These are phyloP conservation scores for Nymphalis io DNA, from an alignment of 1,140 invertebrate genomes.

Conservation along the genomic window DNA sequence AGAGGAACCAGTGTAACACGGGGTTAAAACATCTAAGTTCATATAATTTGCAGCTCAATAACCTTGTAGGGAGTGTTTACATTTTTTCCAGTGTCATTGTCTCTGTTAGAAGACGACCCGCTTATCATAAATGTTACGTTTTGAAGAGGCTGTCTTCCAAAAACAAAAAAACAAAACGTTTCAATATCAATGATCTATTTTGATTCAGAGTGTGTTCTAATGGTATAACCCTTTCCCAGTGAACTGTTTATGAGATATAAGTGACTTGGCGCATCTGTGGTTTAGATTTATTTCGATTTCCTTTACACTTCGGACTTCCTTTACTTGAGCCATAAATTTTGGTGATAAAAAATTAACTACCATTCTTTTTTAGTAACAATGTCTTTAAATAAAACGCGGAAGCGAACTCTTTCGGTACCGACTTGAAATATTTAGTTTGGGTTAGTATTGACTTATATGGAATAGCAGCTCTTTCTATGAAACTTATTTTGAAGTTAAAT, in stretches of 20 bases:
- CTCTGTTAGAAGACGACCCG: no score
- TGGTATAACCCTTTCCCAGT: conserved; percentile 67
- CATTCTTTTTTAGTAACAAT: conserved; percentile 56
- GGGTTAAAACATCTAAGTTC: no score
- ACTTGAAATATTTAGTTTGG: neutral
- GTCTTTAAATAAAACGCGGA: conserved; percentile 42
- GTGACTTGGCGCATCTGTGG: conserved; percentile 72
- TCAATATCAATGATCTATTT: conserved; percentile 50
- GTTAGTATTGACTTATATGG: no score
- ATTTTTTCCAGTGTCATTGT: no score
- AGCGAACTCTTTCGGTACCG: neutral
- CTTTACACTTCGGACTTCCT: conserved; percentile 71
- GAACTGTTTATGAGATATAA: conserved; percentile 66
- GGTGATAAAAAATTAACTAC: conserved; percentile 71
- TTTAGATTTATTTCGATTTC: conserved; percentile 75
- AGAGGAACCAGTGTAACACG: no score
- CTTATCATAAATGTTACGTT: no score
- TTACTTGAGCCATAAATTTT: conserved; percentile 64
- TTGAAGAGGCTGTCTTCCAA: no score
- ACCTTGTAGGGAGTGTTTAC: no score
- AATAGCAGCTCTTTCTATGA: no score
- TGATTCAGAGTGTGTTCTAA: conserved; percentile 45
- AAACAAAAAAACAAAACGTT: neutral
- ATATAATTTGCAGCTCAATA: no score
- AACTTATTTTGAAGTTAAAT: no score